Evolutionary conservation across 2,888 invertebrate genomes (phyloP).

Genomic region (Congeria kusceri): DNA sequence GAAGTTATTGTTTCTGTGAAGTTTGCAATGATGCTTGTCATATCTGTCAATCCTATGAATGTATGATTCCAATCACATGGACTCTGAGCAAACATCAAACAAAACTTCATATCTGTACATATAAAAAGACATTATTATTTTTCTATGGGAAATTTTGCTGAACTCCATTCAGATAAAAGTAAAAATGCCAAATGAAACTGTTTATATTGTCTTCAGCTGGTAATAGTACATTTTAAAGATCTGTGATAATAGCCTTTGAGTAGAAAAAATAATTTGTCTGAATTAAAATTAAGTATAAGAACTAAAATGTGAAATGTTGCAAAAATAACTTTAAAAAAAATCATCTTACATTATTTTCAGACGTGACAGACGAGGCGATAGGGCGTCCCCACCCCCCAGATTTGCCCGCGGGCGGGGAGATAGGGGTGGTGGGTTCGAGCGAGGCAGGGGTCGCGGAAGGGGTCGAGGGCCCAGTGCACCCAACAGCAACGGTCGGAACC

Average conservation of each 20-base stretch:
- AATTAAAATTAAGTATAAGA: too few species aligned
- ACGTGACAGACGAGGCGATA: conserved; percentile 72
- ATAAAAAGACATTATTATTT: too few species aligned
- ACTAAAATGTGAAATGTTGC: too few species aligned
- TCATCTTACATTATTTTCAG: conserved; percentile 14
- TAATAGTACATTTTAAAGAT: too few species aligned
- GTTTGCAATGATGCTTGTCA: conserved; percentile 8
- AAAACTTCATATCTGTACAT: too few species aligned
- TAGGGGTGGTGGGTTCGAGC: conserved; percentile 79
- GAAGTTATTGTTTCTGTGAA: not conserved
- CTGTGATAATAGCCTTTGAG: too few species aligned
- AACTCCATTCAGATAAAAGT: too few species aligned
- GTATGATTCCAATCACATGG: not conserved
- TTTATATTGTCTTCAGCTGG: too few species aligned
- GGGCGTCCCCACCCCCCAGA: conserved; percentile 77
- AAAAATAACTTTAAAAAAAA: not conserved
- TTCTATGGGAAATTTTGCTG: too few species aligned
- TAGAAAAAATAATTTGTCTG: too few species aligned
- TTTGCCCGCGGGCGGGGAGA: conserved; percentile 70
- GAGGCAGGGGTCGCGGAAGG: conserved; percentile 86
- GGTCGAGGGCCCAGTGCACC: conserved; percentile 63
- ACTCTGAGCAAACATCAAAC: conserved; percentile 7
- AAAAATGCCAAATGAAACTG: too few species aligned
- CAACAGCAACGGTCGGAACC: conserved; percentile 56
- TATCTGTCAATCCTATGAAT: conserved; percentile 30